Base-by-base conservation (phyloP, 30 jellyfish, hydroid and myxozoan species). In the Hydractinia echinata region DNA sequence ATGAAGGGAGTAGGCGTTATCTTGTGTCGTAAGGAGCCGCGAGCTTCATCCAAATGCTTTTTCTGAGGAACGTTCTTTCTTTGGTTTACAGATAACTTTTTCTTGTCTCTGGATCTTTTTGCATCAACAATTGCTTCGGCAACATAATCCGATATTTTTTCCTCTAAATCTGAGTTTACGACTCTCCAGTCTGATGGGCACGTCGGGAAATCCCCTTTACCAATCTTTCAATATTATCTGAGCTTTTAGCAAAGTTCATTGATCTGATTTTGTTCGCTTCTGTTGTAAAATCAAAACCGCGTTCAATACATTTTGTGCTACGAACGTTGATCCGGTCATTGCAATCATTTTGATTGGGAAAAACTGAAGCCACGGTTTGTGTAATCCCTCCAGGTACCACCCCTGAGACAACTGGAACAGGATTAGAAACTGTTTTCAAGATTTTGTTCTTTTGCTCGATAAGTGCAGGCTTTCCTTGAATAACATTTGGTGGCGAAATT, bases 71-170 rank as follows among this genome's bases (percentile, higher is more conserved):
- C 10, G 9, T 7, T 7, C 4, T 64, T 64, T n/a, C 74, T 9
- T 7, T 64, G 19, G 39, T 6, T 51, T 4, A 6, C 51, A 13
- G 7, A 64, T 51, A 64, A n/a, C 10, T 1, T 77, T 77, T 54
- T 77, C 6, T 60, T 49, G 14, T 64, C 76, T 18, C 18, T 10
- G 8, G 85, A 44, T 18, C 30, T 60, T 55, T 61, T 77, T 52
- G 85, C 85, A 15, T 60, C 54, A 60, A 77, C 85, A 10, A 77
- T 55, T 5, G 85, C 85, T 60, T 77, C 85, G 14, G 85, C 85
- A 19, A 77, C 60, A 18, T 44, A 62, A 77, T 77, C 85, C 3
- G 85, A 77, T 5, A 77, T 77, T 60, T 55, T 56, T 16, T 77
- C 85, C 52, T 77, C 85, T 19, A 77, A 44, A 77, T 56, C 85